These are phyloP conservation scores for Cataglyphis cursor DNA, from an alignment of 2,888 invertebrate species.

Conservation along the genomic window DNA sequence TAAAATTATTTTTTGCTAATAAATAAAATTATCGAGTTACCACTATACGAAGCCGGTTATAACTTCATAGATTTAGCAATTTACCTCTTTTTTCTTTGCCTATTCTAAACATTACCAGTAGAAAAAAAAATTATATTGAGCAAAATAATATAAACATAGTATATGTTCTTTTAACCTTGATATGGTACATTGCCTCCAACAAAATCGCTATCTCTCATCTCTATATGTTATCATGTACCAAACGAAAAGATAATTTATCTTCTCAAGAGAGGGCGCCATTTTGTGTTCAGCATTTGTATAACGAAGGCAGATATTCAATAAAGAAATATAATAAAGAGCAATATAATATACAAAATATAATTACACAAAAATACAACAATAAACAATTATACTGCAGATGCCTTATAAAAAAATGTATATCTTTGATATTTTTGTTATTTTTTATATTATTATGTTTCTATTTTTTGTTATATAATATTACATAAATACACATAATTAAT, in stretches of 20 bases:
- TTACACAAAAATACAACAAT: neutral
- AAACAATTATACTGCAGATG: neutral
- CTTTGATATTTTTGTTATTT: neutral
- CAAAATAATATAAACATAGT: neutral
- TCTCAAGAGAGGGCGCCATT: slow-evolving; percentile 39
- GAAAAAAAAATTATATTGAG: neutral
- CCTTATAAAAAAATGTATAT: neutral
- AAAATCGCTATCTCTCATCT: neutral
- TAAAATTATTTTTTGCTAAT: too few relatives aligned
- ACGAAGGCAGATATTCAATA: neutral
- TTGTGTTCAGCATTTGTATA: neutral
- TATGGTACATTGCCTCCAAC: slow-evolving; percentile 26
- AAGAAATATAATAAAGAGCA: neutral
- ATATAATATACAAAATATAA: neutral
- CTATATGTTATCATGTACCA: neutral
- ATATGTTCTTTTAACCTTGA: neutral
- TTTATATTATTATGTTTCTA: neutral
- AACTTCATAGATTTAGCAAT: too few relatives aligned
- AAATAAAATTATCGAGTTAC: too few relatives aligned
- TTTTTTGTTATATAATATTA: neutral
- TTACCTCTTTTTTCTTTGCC: too few relatives aligned
- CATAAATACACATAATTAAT: neutral
- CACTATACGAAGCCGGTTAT: too few relatives aligned
- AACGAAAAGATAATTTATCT: slow-evolving; percentile 13
- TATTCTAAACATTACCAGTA: neutral